Conservation (phyloP, 1,140 invertebrate genomes). For the Halyomorpha halys region DNA sequence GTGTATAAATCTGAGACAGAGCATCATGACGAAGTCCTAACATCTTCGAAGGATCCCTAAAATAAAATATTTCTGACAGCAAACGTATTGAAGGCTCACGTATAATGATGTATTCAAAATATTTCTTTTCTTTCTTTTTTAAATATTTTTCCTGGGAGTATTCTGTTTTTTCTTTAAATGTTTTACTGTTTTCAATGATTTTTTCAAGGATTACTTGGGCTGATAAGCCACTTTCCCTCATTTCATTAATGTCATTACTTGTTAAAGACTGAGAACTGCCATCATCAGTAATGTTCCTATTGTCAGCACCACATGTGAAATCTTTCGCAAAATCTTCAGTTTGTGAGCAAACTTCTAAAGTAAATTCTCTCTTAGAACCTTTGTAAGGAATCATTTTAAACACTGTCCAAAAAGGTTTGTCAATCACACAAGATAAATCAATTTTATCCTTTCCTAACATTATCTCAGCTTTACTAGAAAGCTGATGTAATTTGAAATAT, state of each 20-base stretch:
- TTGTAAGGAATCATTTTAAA: constrained; percentile 64
- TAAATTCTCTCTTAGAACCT: constrained; percentile 45
- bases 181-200: constrained; percentile 79
- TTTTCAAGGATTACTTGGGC: constrained; percentile 75
- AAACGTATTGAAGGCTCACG: constrained; percentile 61
- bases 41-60: constrained; percentile 62
- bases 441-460: constrained; percentile 60
- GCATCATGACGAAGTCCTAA: constrained; percentile 73
- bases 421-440: constrained; percentile 54
- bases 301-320: constrained; percentile 55
- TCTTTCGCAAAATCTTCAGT: constrained; percentile 38
- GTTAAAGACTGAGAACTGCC: constrained; percentile 76
- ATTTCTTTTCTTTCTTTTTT: constrained; percentile 86
- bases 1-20: constrained; percentile 66
- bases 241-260: constrained; percentile 64
- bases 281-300: constrained; percentile 72
- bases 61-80: constrained; percentile 67
- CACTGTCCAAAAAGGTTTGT: constrained; percentile 61
- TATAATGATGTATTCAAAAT: constrained; percentile 67
- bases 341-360: constrained; percentile 44
- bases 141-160: constrained; percentile 92
- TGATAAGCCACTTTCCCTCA: constrained; percentile 61
- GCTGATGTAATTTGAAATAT: constrained; percentile 63
- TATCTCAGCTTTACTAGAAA: constrained; percentile 46
- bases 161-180: constrained; percentile 76